Percentiles rank a stretch among this genome's conserved stretches.
Evolutionary conservation across 2,113 vertebrate genomes (phyloP).

Genomic region (Mobula hypostoma): DNA sequence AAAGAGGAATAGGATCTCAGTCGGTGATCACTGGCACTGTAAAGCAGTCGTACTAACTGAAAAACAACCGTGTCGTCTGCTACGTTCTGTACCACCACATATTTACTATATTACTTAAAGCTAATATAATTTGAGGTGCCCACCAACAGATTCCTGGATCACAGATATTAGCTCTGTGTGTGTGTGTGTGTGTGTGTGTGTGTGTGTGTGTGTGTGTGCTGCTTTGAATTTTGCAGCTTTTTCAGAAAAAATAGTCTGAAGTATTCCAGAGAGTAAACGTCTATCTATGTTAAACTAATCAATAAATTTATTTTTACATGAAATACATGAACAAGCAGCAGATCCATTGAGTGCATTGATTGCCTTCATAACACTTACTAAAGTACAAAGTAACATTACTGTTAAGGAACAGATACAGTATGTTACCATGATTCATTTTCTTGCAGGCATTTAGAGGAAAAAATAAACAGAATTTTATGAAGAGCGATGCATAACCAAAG

Average conservation of each 20-base stretch:
- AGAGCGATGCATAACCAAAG: too few relatives aligned
- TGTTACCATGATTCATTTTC: too few relatives aligned
- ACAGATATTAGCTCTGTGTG: neutral
- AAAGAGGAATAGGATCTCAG: too few relatives aligned
- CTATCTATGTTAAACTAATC: neutral
- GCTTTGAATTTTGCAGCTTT: neutral
- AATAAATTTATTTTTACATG: neutral
- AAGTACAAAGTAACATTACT: too few relatives aligned
- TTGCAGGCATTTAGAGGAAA: too few relatives aligned
- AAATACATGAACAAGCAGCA: neutral
- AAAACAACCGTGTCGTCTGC: too few relatives aligned
- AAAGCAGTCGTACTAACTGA: too few relatives aligned
- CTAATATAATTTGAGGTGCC: neutral
- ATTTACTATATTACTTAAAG: neutral
- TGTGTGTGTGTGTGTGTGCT: neutral
- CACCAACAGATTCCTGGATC: neutral
- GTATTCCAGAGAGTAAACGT: neutral
- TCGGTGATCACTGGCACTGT: too few relatives aligned
- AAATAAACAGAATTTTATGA: too few relatives aligned
- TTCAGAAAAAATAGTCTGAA: neutral
- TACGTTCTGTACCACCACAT: too few relatives aligned
- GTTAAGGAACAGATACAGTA: too few relatives aligned
- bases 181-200: too few relatives aligned
- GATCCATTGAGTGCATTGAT: neutral
- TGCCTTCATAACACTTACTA: neutral